Base-by-base conservation (phyloP, 2,888 invertebrate genomes). In the Phyto melanocephala region DNA sequence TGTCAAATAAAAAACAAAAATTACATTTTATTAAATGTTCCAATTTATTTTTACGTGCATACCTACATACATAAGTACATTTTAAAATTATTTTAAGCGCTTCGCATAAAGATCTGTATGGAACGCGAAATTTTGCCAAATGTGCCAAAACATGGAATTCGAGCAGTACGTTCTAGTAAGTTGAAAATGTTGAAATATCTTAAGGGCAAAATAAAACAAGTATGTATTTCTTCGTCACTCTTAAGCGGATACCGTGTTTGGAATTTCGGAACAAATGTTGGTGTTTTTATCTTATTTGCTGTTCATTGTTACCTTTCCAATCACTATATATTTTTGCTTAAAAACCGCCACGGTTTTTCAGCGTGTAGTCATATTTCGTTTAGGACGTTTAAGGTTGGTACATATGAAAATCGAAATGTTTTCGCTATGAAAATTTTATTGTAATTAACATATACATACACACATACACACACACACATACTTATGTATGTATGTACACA, bases 291-390 rank as follows among this genome's bases (percentile, higher is more conserved):
- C 90, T 0, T 67, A 86, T 10, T 4, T 89, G 2, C 1, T 88
- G 22, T 58, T 88, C 17, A 20, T 88, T 5, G 15, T 88, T n/a
- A 84, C 86, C 11, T 87, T 90, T 63, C 90, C 90, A 20, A 17
- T 88, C 2, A 85, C 88, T 0, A 70, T 90, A 33, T 86, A 87
- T n/a, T 35, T 85, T 8, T 90, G 88, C 28, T 28, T 90, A 17
- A 82, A 90, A 87, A 91, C 93, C 17, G 92, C 93, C 3, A 92
- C 92, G 76, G 93, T 94, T 87, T 94, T 93, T 87, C 92, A 93
- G 86, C 90, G 94, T 85, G 92, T 92, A 47, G 93, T 94, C 5
- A 92, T 94, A 75, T 93, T 94, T 88, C 92, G 94, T 0, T 90
- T 94, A 85, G 94, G 94, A 0, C 87, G 88, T 4, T 68, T 90